Evolutionary conservation across 2,113 vertebrate species (phyloP).

Genomic region (Arothron firmamentum): DNA sequence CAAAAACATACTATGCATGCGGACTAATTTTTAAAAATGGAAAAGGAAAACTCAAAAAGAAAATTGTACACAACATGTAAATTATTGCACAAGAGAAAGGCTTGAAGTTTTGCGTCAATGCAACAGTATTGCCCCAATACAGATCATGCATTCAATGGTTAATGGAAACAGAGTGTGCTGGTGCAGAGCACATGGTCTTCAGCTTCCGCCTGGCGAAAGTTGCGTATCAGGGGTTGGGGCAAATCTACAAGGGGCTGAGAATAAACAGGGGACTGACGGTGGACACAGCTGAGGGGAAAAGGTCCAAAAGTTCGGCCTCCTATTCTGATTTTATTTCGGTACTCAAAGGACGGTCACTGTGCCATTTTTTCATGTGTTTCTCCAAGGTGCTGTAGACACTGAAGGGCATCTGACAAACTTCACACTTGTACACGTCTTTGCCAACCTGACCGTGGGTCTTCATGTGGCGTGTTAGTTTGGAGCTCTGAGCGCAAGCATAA

Average conservation of each 20-base stretch:
- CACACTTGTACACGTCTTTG: conserved; percentile 99
- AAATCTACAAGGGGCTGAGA: conserved; percentile 84
- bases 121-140: conserved; percentile 99
- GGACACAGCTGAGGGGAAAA: conserved; percentile 62
- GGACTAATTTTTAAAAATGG: conserved; percentile 89
- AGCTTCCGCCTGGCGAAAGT: conserved; percentile 87
- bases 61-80: conserved; percentile 99
- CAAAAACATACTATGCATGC: conserved; percentile 99
- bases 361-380: conserved; percentile 99
- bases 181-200: conserved; percentile 93
- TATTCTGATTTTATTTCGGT: conserved; percentile 99
- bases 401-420: conserved; percentile 99
- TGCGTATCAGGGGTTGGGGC: conserved; percentile 79
- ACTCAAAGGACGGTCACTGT: conserved; percentile 99
- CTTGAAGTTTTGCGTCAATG: conserved; percentile 99
- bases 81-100: conserved; percentile 99
- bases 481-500: conserved; percentile 99
- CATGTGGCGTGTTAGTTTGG: conserved; percentile 99
- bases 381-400: conserved; percentile 99
- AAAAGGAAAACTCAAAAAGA: conserved; percentile 80
- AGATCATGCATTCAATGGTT: conserved; percentile 99
- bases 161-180: conserved; percentile 91
- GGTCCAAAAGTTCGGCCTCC: conserved; percentile 77
- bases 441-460: conserved; percentile 99
- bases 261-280: conserved; percentile 66